Conservation (phyloP, 2,797 vertebrate species). For the Ceyx erithaca region DNA sequence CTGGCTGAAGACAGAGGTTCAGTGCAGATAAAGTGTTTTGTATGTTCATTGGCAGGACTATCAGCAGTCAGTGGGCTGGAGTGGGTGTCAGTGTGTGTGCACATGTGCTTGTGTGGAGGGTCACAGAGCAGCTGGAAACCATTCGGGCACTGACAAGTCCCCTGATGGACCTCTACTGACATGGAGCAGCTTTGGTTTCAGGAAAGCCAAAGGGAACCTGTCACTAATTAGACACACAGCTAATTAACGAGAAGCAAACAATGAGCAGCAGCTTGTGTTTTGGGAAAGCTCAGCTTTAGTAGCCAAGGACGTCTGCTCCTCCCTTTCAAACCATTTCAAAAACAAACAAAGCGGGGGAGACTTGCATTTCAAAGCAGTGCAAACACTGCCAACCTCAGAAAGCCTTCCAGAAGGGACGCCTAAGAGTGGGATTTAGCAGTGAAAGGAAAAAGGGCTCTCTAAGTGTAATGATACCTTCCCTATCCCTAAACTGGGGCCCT, state of each 20-base stretch:
- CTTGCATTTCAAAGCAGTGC: conserved; percentile 65
- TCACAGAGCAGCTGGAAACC: conserved; percentile 64
- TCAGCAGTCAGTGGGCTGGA: background rate
- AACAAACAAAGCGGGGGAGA: conserved; percentile 63
- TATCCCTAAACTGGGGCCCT: background rate
- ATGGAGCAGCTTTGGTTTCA: conserved; percentile 69
- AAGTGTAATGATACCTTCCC: conserved; percentile 37
- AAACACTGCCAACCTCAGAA: conserved; percentile 57
- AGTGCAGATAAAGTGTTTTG: background rate
- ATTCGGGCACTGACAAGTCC: conserved; percentile 65
- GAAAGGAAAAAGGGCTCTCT: conserved; percentile 47
- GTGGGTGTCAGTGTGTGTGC: background rate
- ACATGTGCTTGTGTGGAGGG: background rate
- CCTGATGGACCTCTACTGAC: conserved; percentile 60
- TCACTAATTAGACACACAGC: conserved; percentile 75
- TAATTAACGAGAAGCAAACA: conserved; percentile 77
- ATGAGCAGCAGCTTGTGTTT: conserved; percentile 72
- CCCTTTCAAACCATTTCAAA: conserved; percentile 56
- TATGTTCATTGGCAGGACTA: background rate
- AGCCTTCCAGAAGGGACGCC: conserved; percentile 22
- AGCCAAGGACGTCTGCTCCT: conserved; percentile 50
- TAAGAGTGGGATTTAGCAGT: conserved; percentile 54
- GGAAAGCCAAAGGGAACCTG: conserved; percentile 66
- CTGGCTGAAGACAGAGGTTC: background rate
- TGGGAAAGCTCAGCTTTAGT: conserved; percentile 65